These are phyloP conservation scores for Drosophila atroscutellata DNA, from an alignment of 2,888 invertebrate genomes.

Conservation along the genomic window DNA sequence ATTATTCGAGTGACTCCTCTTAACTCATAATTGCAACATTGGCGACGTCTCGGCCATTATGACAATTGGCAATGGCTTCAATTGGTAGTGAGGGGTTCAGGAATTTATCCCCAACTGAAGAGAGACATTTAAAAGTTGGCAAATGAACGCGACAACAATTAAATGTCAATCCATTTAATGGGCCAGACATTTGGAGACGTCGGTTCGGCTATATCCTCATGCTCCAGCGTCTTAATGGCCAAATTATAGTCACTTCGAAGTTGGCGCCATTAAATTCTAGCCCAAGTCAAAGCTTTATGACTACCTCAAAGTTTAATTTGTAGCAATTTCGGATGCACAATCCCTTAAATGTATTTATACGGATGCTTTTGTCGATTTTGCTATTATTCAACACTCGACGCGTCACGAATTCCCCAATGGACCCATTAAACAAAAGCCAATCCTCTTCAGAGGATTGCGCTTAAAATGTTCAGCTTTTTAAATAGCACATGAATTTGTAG, in stretches of 20 bases:
- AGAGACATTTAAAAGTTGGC: conserved; percentile 65
- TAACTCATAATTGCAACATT: conserved; percentile 67
- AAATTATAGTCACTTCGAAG: conserved; percentile 78
- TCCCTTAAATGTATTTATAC: conserved; percentile 8
- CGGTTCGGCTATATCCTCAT: not conserved
- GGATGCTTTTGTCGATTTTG: conserved; percentile 10
- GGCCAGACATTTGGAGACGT: conserved; percentile 42
- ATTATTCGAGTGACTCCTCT: conserved; percentile 70
- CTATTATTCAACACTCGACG: conserved; percentile 44
- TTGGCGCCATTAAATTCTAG: conserved; percentile 70
- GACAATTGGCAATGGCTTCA: conserved; percentile 74
- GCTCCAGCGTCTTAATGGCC: conserved; percentile 52
- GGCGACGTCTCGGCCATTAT: conserved; percentile 67
- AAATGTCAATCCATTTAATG: conserved; percentile 77
- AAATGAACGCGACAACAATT: conserved; percentile 71
- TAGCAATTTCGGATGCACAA: not conserved
- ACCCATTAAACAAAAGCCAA: conserved; percentile 38
- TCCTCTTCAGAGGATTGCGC: conserved; percentile 6
- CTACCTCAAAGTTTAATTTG: conserved; percentile 11
- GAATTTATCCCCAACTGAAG: conserved; percentile 17
- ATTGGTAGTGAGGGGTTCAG: not conserved
- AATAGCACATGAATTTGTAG: conserved; percentile 14
- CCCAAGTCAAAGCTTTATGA: conserved; percentile 30
- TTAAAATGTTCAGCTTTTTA: conserved; percentile 42
- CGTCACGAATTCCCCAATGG: conserved; percentile 35